Base-by-base conservation (phyloP, 2,888 invertebrate species). In the Bunonema sp. region DNA sequence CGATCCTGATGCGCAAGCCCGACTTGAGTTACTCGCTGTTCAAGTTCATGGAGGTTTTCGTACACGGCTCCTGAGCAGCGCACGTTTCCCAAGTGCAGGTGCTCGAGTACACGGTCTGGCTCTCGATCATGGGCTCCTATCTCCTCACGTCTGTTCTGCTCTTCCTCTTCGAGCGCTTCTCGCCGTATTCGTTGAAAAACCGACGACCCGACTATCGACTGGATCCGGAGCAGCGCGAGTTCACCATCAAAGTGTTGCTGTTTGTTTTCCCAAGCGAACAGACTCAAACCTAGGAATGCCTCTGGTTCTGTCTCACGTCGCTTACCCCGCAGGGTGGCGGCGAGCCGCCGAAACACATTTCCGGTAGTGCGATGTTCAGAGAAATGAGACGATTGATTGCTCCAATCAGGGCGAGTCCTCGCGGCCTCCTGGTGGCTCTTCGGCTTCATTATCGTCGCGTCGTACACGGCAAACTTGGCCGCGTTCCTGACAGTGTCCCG, bases 271-370 rank as follows among this genome's bases (percentile, higher is more conserved):
- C n/a, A n/a, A n/a, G n/a, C n/a, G n/a, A n/a, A n/a, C n/a, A n/a
- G n/a, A n/a, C n/a, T n/a, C n/a, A n/a, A n/a, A n/a, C n/a, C n/a
- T n/a, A n/a, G n/a, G n/a, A 93, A 71, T 89, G 89, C 65, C 76
- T 93, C 0, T 93, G 91, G 91, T 93, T 93, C 70, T 91, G 91
- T 67, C 88, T 93, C 87, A 91, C 91, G 30, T 91, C 89, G 26
- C 72, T 93, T 16, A 93, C 91, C 0, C 93, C 93, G 0, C 80
- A 80, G 69, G 74, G 77, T 75, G 88, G 88, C 0, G 88, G 88
- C 0, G 88, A 89, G 70, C 88, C 88, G 0, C 89, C 89, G 0
- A 87, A 88, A 70, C 91, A 91, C 70, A 75, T 93, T 0, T 89
- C 89, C 0, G 91, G 91, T 0, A n/a, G n/a, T n/a, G n/a, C n/a